These are phyloP conservation scores for Pipistrellus pygmaeus DNA, from an alignment of 2,797 vertebrate genomes.

Conservation along the genomic window DNA sequence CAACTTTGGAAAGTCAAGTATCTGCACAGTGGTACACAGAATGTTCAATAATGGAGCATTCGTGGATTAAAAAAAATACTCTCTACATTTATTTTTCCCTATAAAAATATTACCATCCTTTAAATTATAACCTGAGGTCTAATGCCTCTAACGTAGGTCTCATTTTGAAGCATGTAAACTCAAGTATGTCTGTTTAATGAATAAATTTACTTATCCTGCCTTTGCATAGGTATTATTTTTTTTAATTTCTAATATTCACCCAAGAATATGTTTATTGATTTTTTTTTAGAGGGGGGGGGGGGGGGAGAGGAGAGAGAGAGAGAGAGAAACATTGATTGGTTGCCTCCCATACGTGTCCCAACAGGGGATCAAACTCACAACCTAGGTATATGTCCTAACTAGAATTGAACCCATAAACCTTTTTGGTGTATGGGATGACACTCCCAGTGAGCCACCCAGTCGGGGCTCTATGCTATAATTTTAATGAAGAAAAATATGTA, in stretches of 20 bases:
- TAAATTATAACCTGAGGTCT: background rate
- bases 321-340: background rate
- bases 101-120: conserved; percentile 15
- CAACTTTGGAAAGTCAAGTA: background rate
- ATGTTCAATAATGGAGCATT: background rate
- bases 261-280: background rate
- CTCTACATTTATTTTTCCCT: background rate
- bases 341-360: background rate
- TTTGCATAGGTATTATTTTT: background rate
- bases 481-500: background rate
- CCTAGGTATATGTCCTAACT: background rate
- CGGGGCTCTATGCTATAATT: background rate
- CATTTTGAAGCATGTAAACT: background rate
- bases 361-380: background rate
- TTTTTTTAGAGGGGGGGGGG: background rate
- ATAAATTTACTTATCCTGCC: background rate
- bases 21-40: background rate
- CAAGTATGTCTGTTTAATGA: background rate
- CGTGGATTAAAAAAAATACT: conserved; percentile 10
- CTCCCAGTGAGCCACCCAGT: background rate
- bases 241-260: background rate
- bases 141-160: background rate
- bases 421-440: background rate
- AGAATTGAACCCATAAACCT: background rate
- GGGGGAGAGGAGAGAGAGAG: background rate